A percentile compares a stretch with the other conserved stretches of the same genome.
Evolutionary conservation across 53 echinoderm and acorn worm species (phyloP).

Genomic region (Paracentrotus lividus): DNA sequence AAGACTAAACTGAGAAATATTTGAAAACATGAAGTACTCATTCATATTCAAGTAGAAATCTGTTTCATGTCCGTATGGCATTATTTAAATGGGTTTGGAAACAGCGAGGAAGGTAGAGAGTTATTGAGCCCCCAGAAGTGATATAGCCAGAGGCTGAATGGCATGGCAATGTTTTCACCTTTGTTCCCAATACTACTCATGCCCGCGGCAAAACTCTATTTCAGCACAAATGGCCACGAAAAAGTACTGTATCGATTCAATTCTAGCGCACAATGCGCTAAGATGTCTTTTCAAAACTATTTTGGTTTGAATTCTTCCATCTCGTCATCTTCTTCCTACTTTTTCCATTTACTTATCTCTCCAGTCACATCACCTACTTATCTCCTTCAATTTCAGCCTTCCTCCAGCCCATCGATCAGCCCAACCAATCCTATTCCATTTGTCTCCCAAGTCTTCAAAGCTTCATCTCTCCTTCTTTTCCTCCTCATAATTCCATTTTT

Average conservation of each 20-base stretch:
- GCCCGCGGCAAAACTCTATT: slow-evolving; percentile 30
- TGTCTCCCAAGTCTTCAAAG: not conserved
- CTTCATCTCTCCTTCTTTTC: not conserved
- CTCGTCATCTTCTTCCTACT: not conserved
- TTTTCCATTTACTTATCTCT: not conserved
- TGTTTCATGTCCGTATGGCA: slow-evolving; percentile 48
- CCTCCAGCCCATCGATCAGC: not conserved
- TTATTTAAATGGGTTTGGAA: slow-evolving; percentile 28
- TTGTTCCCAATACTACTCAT: slow-evolving; percentile 7
- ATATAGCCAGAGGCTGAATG: slow-evolving; percentile 38
- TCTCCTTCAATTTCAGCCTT: not conserved
- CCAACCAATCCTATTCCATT: not conserved
- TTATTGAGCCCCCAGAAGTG: slow-evolving; percentile 38
- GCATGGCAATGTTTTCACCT: slow-evolving; percentile 31
- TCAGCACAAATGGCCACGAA: slow-evolving; percentile 7
- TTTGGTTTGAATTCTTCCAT: slow-evolving; percentile 1
- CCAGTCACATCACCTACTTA: not conserved
- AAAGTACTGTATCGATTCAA: not conserved
- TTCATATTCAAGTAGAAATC: slow-evolving; percentile 65
- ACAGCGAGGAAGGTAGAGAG: not conserved
- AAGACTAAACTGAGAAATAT: slow-evolving; percentile 60
- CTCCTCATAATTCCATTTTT: not conserved
- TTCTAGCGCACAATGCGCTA: not conserved
- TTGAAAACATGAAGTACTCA: slow-evolving; percentile 60
- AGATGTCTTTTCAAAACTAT: slow-evolving; percentile 36